phyloP scores from a whole-genome alignment of 1,140 invertebrate genomes.

The Planococcus citri region DNA sequence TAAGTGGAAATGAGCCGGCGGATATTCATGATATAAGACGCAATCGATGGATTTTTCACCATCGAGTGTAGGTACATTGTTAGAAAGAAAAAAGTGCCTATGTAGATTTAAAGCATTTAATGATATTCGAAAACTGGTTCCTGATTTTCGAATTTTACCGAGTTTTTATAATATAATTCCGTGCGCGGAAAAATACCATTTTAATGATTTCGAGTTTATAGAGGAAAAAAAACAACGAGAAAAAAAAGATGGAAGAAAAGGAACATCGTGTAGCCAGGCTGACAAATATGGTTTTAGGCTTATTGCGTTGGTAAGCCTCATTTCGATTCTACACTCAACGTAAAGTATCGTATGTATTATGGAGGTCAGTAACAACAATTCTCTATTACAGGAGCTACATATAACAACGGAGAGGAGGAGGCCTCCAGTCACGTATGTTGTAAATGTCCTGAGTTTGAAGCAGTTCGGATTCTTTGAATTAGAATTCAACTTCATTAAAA shows the following conservation, averaged over 20 bases:
- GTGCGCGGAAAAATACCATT: neutral
- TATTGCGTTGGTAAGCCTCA: neutral
- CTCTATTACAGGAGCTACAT: neutral
- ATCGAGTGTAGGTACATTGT: neutral
- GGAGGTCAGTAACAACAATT: neutral
- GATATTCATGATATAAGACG: neutral
- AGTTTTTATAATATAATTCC: neutral
- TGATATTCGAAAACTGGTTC: neutral
- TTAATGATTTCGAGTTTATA: neutral
- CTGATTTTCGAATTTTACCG: neutral
- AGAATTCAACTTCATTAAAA: neutral
- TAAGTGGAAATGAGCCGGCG: neutral
- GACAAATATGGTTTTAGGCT: slow-evolving; percentile 6
- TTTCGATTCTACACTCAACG: neutral
- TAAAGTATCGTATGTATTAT: neutral
- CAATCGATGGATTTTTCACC: neutral
- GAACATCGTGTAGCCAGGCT: no score
- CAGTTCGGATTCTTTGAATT: neutral
- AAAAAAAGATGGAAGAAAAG: no score
- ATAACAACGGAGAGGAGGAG: neutral
- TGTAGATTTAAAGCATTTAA: neutral
- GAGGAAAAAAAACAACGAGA: neutral
- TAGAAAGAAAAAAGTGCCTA: no score
- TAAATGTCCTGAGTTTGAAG: neutral
- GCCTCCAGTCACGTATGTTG: neutral